A percentile compares a stretch with the other conserved stretches of the same genome.
Conservation (phyloP, 2,113 vertebrate genomes). For the Apteryx owenii region DNA sequence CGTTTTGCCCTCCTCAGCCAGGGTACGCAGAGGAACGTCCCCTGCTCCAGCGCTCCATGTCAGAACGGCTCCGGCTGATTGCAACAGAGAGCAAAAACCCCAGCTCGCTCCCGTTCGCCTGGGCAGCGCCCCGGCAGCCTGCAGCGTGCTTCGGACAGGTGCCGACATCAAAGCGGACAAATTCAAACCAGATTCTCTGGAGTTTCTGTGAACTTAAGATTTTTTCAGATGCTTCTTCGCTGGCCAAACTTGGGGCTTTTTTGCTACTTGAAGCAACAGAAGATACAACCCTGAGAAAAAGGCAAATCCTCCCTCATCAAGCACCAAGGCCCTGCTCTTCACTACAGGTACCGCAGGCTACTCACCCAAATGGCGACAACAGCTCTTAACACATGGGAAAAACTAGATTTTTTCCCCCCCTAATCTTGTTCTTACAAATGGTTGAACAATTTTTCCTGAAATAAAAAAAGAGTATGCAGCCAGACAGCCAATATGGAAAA, state of each 20-base stretch:
- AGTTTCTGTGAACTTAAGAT: background rate
- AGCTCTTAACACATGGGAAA: background rate
- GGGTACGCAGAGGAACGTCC: background rate
- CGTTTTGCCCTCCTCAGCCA: fast-evolving
- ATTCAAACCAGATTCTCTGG: constrained; percentile 48
- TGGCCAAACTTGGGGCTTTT: background rate
- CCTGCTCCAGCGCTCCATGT: background rate
- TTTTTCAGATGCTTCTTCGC: background rate
- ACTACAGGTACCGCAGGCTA: constrained; percentile 29
- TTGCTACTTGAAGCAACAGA: constrained; percentile 13
- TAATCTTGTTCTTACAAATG: constrained; percentile 37
- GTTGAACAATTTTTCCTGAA: constrained; percentile 37
- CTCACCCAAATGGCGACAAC: constrained; percentile 17
- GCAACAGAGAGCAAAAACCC: background rate
- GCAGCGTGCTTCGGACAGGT: background rate
- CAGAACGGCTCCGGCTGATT: background rate
- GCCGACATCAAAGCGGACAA: constrained; percentile 12
- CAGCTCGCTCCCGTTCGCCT: background rate
- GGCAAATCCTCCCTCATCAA: background rate
- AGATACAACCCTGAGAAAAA: constrained; percentile 49
- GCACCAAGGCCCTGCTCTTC: background rate
- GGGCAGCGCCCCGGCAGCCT: background rate
- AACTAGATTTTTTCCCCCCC: background rate
- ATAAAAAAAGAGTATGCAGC: background rate
- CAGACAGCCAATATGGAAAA: background rate